These are phyloP conservation scores for Vanessa tameamea DNA, from an alignment of 1,140 invertebrate species.

Conservation along the genomic window DNA sequence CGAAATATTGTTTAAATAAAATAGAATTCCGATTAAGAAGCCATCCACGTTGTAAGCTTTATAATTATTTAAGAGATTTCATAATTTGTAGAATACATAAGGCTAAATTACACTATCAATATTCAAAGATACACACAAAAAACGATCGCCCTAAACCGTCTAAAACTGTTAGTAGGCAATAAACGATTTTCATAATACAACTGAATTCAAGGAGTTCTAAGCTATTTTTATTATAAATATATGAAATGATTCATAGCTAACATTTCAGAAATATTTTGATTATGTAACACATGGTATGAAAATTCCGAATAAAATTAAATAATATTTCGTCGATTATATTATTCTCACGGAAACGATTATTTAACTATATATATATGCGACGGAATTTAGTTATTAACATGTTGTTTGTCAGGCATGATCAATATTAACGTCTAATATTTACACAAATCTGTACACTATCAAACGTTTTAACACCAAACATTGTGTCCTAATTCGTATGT, in stretches of 20 bases:
- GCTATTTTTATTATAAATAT: conserved; percentile 16
- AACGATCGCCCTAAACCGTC: background rate
- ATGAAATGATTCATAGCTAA: conserved; percentile 9
- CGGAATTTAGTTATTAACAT: conserved; percentile 63
- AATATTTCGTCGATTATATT: conserved; percentile 3
- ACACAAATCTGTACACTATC: conserved; percentile 71
- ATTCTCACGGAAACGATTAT: conserved; percentile 49
- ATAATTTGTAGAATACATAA: no score
- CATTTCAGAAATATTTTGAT: conserved; percentile 19
- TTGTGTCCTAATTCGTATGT: conserved; percentile 62
- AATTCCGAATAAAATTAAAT: conserved; percentile 6
- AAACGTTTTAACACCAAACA: conserved; percentile 76
- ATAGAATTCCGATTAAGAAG: no score
- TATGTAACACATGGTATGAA: background rate
- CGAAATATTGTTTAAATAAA: no score
- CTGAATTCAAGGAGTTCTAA: conserved; percentile 10
- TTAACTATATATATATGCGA: conserved; percentile 54
- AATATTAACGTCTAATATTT: conserved; percentile 70
- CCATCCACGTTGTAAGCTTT: no score
- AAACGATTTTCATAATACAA: background rate
- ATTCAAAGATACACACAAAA: background rate
- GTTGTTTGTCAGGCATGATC: conserved; percentile 63
- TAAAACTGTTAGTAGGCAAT: background rate
- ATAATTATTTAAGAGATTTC: no score
- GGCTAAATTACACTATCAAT: background rate